phyloP scores from a whole-genome alignment of 2,113 vertebrate genomes.

The Microcebus tavaratra region DNA sequence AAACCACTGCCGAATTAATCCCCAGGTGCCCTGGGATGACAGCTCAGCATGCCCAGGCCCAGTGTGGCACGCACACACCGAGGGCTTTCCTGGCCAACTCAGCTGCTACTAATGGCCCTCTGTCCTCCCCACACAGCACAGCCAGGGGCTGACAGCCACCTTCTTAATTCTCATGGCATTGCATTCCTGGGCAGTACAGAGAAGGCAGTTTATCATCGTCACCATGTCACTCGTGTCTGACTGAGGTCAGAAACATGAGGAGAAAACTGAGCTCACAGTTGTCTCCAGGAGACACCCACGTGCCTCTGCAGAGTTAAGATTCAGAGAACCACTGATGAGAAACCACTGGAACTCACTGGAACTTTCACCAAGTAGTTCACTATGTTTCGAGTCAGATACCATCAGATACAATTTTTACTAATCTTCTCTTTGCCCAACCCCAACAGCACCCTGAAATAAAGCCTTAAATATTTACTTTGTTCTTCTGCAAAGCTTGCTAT shows the following conservation, averaged over 20 bases:
- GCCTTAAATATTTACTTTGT: constrained; percentile 76
- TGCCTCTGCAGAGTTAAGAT: not conserved
- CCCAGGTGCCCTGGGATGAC: not conserved
- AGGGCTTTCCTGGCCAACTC: not conserved
- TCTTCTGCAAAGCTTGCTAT: constrained; percentile 48
- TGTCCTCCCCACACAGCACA: not conserved
- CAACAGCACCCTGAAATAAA: constrained; percentile 40
- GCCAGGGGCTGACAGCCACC: not conserved
- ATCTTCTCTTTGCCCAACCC: constrained; percentile 4
- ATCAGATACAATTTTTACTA: not conserved
- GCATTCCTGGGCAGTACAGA: not conserved
- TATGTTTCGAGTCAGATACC: not conserved
- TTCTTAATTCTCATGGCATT: not conserved
- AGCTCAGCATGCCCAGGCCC: not conserved
- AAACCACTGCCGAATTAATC: not conserved
- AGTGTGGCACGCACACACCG: not conserved
- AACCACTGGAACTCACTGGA: not conserved
- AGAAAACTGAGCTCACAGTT: not conserved
- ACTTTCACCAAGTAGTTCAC: not conserved
- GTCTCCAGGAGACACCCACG: not conserved
- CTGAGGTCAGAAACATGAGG: not conserved
- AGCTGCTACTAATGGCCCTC: not conserved
- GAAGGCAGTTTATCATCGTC: constrained; percentile 15
- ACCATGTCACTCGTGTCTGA: not conserved
- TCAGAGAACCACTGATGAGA: not conserved